Conservation (phyloP, 2,797 vertebrate genomes). For the Phoeniculus purpureus region DNA sequence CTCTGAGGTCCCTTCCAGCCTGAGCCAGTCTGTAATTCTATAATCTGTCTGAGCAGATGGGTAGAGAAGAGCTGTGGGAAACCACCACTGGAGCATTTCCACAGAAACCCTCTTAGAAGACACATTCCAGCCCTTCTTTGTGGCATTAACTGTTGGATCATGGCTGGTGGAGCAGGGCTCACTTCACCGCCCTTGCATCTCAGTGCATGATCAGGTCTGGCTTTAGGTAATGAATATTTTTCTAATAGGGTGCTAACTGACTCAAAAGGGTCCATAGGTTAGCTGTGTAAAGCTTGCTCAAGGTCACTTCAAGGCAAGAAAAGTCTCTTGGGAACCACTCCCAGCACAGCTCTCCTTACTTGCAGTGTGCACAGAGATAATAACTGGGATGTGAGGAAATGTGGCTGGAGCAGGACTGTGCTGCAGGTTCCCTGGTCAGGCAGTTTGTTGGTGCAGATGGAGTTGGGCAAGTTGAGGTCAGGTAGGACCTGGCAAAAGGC, state of each 20-base stretch:
- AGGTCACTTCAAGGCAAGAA: neutral
- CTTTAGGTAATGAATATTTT: neutral
- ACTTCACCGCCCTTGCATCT: neutral
- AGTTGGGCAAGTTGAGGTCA: neutral
- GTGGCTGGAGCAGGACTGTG: fast-evolving
- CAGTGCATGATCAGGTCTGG: fast-evolving
- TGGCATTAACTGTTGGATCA: neutral
- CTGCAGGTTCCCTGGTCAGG: neutral
- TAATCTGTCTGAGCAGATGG: neutral
- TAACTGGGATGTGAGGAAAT: neutral
- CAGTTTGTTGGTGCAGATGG: neutral
- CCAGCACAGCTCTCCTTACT: neutral
- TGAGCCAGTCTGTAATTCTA: no score
- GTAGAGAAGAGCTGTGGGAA: neutral
- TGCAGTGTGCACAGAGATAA: neutral
- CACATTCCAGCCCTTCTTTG: neutral
- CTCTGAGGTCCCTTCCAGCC: neutral
- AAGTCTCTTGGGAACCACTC: neutral
- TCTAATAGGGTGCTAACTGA: neutral
- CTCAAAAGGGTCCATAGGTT: neutral
- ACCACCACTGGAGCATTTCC: fast-evolving
- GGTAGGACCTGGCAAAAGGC: neutral
- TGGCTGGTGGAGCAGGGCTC: neutral
- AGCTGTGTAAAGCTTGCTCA: neutral
- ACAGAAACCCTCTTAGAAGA: neutral